Percentiles rank a stretch among this genome's conserved stretches.
These are phyloP conservation scores for Spinus olivaceus DNA, from an alignment of 2,797 vertebrate species.

Conservation along the genomic window DNA sequence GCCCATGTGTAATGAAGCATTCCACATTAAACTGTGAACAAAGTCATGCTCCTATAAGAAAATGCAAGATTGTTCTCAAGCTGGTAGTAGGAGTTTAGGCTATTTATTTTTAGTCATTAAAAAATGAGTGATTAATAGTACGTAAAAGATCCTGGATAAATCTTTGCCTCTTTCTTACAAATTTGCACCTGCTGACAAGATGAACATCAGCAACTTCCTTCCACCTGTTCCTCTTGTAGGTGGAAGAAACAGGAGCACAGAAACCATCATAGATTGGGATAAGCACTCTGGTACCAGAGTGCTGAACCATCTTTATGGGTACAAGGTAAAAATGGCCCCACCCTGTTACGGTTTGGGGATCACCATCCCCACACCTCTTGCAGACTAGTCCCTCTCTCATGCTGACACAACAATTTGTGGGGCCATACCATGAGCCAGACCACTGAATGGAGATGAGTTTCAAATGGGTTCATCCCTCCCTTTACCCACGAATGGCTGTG, in stretches of 20 bases:
- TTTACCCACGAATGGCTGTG: fast-evolving
- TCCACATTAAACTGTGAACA: background rate
- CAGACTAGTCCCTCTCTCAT: background rate
- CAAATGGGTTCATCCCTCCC: background rate
- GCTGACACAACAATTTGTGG: background rate
- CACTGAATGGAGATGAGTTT: background rate
- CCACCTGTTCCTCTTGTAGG: background rate
- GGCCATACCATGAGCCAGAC: background rate
- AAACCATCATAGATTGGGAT: background rate
- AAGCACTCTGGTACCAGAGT: background rate
- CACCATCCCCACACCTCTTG: background rate
- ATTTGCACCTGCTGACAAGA: background rate
- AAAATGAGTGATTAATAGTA: conserved; percentile 4
- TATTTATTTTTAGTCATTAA: background rate
- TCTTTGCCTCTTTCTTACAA: background rate
- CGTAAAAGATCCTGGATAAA: background rate
- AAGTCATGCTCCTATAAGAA: background rate
- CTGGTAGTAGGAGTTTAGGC: background rate
- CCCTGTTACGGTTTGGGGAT: fast-evolving
- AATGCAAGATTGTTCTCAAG: background rate
- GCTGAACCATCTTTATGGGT: background rate
- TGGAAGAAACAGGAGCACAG: background rate
- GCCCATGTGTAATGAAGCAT: background rate
- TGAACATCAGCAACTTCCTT: background rate
- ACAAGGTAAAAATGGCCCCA: background rate